Conservation (phyloP, 2,888 invertebrate genomes). For the Nasonia oneida region DNA sequence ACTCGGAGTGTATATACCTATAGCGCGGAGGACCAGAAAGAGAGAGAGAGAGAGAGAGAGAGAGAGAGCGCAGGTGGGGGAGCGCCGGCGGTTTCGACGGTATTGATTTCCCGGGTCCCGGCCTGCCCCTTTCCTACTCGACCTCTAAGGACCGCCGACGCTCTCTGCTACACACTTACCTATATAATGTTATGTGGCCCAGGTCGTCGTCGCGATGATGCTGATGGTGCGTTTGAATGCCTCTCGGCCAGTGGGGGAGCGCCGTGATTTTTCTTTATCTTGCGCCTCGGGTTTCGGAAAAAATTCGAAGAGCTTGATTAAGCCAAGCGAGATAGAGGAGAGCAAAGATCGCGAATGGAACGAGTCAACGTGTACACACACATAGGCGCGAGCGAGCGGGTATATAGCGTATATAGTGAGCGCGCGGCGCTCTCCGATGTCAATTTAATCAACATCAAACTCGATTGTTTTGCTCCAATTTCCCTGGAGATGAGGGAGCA, state of each 20-base stretch:
- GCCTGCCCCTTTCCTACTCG: conserved; percentile 30
- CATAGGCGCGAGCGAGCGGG: neutral
- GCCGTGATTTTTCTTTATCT: neutral
- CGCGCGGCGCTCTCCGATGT: neutral
- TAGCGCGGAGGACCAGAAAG: neutral
- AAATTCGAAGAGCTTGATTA: neutral
- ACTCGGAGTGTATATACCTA: neutral
- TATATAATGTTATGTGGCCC: conserved; percentile 33
- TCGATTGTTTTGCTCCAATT: conserved; percentile 21
- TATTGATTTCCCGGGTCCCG: conserved; percentile 55
- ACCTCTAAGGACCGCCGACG: neutral
- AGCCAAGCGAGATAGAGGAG: neutral
- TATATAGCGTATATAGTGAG: neutral
- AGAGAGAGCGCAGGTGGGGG: conserved; percentile 19
- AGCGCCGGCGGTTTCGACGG: conserved; percentile 42
- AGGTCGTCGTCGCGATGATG: neutral
- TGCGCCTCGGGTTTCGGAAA: neutral
- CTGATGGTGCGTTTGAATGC: neutral
- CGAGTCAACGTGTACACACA: neutral
- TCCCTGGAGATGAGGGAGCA: conserved; percentile 18
- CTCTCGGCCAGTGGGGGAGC: neutral
- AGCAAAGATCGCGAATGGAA: neutral
- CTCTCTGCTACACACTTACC: neutral
- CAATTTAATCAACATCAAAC: conserved; percentile 25
- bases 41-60: conserved; percentile 23